Evolutionary conservation across 2,113 vertebrate genomes (phyloP).

Genomic region (Damaliscus lunatus): DNA sequence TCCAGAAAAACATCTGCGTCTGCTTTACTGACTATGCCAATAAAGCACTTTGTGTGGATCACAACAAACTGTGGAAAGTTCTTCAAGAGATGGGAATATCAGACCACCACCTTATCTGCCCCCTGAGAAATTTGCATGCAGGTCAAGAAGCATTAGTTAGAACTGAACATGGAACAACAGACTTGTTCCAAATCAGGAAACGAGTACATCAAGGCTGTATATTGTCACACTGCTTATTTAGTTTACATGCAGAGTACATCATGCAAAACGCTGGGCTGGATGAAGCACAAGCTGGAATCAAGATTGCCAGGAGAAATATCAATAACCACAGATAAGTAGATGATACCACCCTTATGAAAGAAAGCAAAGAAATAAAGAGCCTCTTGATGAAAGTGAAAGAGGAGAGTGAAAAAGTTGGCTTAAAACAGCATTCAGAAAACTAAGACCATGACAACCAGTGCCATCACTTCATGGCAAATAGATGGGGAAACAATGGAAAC

Average conservation of each 20-base stretch:
- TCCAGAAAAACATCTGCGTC: background rate
- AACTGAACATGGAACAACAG: background rate
- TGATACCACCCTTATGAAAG: background rate
- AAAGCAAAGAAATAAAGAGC: background rate
- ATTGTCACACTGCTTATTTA: background rate
- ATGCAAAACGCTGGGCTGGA: background rate
- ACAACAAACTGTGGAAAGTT: background rate
- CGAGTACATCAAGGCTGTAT: background rate
- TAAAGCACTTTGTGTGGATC: background rate
- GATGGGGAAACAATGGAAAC: background rate
- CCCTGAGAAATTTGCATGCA: background rate
- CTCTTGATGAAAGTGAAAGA: background rate
- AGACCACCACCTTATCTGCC: background rate
- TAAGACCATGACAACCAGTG: background rate
- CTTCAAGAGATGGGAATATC: background rate
- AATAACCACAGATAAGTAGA: background rate
- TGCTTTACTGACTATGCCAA: background rate
- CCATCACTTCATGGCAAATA: background rate
- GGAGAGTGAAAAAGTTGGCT: background rate
- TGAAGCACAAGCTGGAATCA: background rate
- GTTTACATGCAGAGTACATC: background rate
- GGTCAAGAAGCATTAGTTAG: background rate
- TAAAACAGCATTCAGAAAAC: background rate
- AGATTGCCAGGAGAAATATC: background rate
- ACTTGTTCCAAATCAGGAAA: background rate